Conservation (phyloP, 2,888 invertebrate genomes). For the Andrena camellia region DNA sequence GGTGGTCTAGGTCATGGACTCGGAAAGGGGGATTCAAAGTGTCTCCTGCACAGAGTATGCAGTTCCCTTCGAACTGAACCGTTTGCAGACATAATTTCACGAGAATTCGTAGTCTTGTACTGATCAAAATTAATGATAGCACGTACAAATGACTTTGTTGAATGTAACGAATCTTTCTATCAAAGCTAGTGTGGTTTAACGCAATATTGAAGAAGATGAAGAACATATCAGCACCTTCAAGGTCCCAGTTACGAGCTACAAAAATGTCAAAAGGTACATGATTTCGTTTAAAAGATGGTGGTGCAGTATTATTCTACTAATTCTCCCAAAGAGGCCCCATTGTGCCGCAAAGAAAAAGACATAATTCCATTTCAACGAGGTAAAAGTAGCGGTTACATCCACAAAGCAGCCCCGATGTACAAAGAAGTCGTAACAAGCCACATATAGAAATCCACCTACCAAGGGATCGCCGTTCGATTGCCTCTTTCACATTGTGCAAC, state of each 20-base stretch:
- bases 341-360: not conserved
- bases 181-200: too few relatives aligned
- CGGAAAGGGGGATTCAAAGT: not conserved
- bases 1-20: constrained; percentile 23
- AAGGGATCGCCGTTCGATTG: not conserved
- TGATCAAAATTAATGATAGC: too few relatives aligned
- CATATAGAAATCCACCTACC: constrained; percentile 1
- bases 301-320: not conserved
- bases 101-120: not conserved
- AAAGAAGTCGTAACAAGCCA: constrained; percentile 8
- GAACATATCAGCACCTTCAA: not conserved
- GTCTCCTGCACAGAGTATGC: not conserved
- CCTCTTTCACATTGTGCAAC: not conserved
- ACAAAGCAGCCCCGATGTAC: not conserved
- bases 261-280: not conserved
- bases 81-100: not conserved
- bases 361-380: not conserved
- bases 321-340: not conserved
- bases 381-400: not conserved
- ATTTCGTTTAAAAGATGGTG: not conserved
- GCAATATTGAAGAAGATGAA: not conserved
- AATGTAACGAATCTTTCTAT: too few relatives aligned
- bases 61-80: not conserved
- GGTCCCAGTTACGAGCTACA: not conserved
- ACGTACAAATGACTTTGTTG: too few relatives aligned